phyloP scores from a whole-genome alignment of 2,888 invertebrate genomes.

The Cosmorhoe ocellata region DNA sequence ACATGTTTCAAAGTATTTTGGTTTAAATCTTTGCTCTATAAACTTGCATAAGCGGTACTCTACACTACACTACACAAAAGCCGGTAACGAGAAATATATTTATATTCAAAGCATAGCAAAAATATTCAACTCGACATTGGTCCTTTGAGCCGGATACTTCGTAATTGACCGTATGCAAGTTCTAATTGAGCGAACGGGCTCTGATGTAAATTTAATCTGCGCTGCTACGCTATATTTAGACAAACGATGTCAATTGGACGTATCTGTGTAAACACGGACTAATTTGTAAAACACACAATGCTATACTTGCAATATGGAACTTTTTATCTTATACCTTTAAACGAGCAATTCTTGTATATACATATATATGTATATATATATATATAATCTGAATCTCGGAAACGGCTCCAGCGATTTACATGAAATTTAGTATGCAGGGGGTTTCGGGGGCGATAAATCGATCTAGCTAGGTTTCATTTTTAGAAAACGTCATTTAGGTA shows the following conservation, averaged over 20 bases:
- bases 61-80: too few species aligned
- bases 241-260: constrained; percentile 32
- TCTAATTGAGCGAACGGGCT: constrained; percentile 35
- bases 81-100: too few species aligned
- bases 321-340: too few species aligned
- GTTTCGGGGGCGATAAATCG: too few species aligned
- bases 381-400: too few species aligned
- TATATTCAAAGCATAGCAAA: neutral
- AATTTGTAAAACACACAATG: constrained; percentile 7
- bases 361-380: too few species aligned
- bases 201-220: constrained; percentile 45
- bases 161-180: constrained; percentile 36
- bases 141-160: constrained; percentile 31
- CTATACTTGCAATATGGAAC: neutral
- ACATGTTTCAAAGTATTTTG: too few species aligned
- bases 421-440: too few species aligned
- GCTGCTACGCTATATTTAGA: constrained; percentile 37
- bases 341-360: neutral
- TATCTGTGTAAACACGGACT: constrained; percentile 18
- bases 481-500: too few species aligned
- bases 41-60: neutral
- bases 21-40: neutral
- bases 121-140: constrained; percentile 5
- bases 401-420: too few species aligned
- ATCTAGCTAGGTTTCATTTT: too few species aligned